Percentiles rank a stretch among this genome's conserved stretches.
phyloP scores from a whole-genome alignment of 2,888 invertebrate genomes.

The Xanthorhoe designata region DNA sequence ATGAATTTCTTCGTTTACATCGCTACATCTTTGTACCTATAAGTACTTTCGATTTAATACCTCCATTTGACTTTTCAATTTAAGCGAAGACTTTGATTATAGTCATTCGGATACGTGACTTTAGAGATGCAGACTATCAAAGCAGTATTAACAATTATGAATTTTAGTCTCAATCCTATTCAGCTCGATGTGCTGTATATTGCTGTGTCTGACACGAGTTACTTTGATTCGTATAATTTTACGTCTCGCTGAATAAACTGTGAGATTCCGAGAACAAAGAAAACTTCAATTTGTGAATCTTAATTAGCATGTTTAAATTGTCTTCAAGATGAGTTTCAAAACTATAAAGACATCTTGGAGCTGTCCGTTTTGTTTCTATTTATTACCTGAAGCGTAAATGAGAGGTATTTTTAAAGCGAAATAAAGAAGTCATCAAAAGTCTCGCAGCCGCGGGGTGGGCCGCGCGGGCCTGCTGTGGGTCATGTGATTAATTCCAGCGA shows the following conservation, averaged over 20 bases:
- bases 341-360: slow-evolving; percentile 48
- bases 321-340: slow-evolving; percentile 50
- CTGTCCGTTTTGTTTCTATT: slow-evolving; percentile 43
- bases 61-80: slow-evolving; percentile 45
- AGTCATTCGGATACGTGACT: slow-evolving; percentile 57
- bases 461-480: slow-evolving; percentile 62
- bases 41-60: slow-evolving; percentile 35
- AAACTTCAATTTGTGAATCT: slow-evolving; percentile 66
- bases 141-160: slow-evolving; percentile 51
- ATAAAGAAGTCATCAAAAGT: slow-evolving; percentile 71
- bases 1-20: slow-evolving; percentile 34
- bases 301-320: slow-evolving; percentile 66
- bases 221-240: slow-evolving; percentile 74
- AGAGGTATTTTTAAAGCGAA: slow-evolving; percentile 53
- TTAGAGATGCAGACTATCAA: slow-evolving; percentile 53
- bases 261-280: slow-evolving; percentile 67
- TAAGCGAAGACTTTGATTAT: slow-evolving; percentile 42
- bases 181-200: slow-evolving; percentile 51
- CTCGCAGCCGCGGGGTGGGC: slow-evolving; percentile 54
- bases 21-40: slow-evolving; percentile 19
- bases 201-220: slow-evolving; percentile 63
- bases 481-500: slow-evolving; percentile 77
- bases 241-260: slow-evolving; percentile 68
- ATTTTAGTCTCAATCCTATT: slow-evolving; percentile 54
- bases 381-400: slow-evolving; percentile 45